phyloP scores from a whole-genome alignment of 2,113 vertebrate genomes.

The Catharus fuscescens region DNA sequence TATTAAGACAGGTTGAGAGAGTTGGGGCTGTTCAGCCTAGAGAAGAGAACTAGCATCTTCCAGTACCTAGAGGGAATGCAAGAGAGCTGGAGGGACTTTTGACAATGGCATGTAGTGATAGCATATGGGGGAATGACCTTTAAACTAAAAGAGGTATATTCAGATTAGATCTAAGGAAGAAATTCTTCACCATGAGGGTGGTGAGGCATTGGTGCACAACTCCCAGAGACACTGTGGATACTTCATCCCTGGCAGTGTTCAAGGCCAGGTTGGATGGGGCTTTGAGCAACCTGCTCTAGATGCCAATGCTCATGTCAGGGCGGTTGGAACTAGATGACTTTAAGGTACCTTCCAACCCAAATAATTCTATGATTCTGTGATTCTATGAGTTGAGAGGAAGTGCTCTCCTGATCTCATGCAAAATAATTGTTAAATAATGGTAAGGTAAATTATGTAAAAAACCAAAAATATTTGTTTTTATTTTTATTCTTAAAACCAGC shows the following conservation, averaged over 20 bases:
- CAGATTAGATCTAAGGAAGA: not conserved
- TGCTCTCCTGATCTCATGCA: not conserved
- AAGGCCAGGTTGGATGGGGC: not conserved
- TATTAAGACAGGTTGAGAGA: not conserved
- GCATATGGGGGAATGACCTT: fast-evolving
- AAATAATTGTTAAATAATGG: not conserved
- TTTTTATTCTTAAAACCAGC: not conserved
- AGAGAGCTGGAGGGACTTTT: not conserved
- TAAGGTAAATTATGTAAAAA: not conserved
- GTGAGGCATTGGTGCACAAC: not conserved
- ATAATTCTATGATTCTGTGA: not conserved
- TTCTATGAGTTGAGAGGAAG: not conserved
- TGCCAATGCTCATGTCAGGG: no score
- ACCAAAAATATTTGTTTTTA: fast-evolving
- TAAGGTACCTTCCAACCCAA: not conserved
- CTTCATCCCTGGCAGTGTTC: not conserved
- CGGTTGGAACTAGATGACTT: not conserved
- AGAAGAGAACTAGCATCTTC: not conserved
- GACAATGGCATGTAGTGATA: not conserved
- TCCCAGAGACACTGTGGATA: not conserved
- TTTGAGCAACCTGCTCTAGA: not conserved
- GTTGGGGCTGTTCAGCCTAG: not conserved
- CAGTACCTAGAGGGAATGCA: not conserved
- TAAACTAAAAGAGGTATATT: not conserved
- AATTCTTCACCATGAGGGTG: not conserved